Base-by-base conservation (phyloP, 2,113 vertebrate species). In the Morone saxatilis region DNA sequence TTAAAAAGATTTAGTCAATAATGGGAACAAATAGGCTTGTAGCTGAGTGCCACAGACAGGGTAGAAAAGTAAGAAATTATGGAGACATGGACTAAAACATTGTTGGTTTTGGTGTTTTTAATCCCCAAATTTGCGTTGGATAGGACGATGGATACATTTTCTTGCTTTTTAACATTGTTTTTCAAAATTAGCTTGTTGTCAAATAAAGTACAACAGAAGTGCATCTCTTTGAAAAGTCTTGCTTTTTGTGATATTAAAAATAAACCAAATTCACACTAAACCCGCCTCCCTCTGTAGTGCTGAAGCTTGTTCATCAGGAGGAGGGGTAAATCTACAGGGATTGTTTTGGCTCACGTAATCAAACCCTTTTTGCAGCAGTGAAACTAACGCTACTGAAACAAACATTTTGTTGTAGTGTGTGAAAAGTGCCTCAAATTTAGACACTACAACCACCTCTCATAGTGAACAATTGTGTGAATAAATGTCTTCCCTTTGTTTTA, bases 201-300 rank as follows among this genome's bases (percentile, higher is more conserved):
- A 31, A 71, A 74, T 68, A 7, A 50, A 61, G 25, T 68, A 47
- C n/a, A 51, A 57, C 38, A 41, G 38, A 67, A 47, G 11, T 20
- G 66, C 40, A 61, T 68, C 53, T 63, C 69, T 67, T 19, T 59
- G 57, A 53, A 79, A 80, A 77, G 36, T 70, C 40, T 62, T 68
- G 53, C 53, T 74, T 7, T 67, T 56, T 53, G 69, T 68, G 78
- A 72, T 76, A 70, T 80, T 74, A 85, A 89, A 89, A 88, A 90
- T 82, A 89, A 87, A 82, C 70, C 53, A 4, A 17, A 36, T 62
- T 81, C 63, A 76, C 41, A 72, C 45, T 45, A 54, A 81, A 70
- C 40, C 51, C 2, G 4, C 67, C 76, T 78, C 72, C 67, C 59
- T 76, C 69, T 84, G 80, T 43, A 76, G 65, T 73, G 79, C 68